Conservation (phyloP, 2,797 vertebrate species). For the Gadopsis marmoratus region DNA sequence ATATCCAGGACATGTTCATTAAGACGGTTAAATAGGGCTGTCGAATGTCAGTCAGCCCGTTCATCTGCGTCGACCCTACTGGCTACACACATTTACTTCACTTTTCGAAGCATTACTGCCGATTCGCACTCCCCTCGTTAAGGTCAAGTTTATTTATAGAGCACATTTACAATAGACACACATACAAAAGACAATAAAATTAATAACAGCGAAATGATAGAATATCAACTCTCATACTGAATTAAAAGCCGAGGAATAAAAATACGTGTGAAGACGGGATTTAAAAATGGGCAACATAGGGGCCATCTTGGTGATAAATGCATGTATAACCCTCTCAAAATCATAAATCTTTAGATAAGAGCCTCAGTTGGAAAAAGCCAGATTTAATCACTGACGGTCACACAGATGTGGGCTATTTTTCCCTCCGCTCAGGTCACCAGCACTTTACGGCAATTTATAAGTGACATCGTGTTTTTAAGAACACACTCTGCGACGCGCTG, state of each 20-base stretch:
- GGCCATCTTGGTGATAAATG: too few species aligned
- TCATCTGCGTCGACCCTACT: slow-evolving; percentile 11
- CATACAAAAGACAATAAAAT: too few species aligned
- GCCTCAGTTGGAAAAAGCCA: too few species aligned
- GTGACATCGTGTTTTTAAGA: slow-evolving; percentile 58
- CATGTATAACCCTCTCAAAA: too few species aligned
- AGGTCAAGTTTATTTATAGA: too few species aligned
- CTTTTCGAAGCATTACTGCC: slow-evolving; percentile 42
- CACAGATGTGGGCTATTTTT: slow-evolving; percentile 40
- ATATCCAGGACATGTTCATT: slow-evolving; percentile 13
- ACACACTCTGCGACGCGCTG: slow-evolving; percentile 13
- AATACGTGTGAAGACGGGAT: too few species aligned
- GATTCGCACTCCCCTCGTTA: neutral
- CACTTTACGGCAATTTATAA: slow-evolving; percentile 38
- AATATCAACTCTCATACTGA: too few species aligned
- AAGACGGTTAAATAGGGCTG: slow-evolving; percentile 9
- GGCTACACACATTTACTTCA: slow-evolving; percentile 7
- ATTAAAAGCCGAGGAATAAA: too few species aligned
- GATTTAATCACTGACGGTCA: slow-evolving; percentile 27
- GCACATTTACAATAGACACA: too few species aligned
- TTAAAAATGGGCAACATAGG: too few species aligned
- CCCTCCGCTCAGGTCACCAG: slow-evolving; percentile 24
- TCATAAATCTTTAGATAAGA: too few species aligned
- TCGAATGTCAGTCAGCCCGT: slow-evolving; percentile 3
- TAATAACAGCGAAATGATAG: too few species aligned